Base-by-base conservation (phyloP, 64 coral and sea anemone genomes). In the Porites australiensis region DNA sequence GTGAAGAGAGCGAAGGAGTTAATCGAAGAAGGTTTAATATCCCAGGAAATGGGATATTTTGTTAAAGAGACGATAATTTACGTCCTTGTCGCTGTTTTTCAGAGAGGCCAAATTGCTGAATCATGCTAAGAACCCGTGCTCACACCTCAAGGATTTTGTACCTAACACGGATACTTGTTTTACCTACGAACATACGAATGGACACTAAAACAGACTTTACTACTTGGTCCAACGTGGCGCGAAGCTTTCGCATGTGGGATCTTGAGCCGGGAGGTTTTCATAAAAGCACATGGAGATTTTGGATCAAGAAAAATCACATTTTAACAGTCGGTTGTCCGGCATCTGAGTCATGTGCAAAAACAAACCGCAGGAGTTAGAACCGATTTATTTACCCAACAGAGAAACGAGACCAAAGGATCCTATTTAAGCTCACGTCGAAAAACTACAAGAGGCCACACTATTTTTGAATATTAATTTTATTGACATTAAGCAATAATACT, bases 251-350 rank as follows among this genome's bases (percentile, higher is more conserved):
- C 54, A 89, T 98, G 43, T 98, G 96, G 96, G 92, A 98, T 75
- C 77, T 98, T 44, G 96, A 98, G 71, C 59, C 88, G 2, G 60
- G 96, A 50, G 96, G 96, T 13, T 98, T 91, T 70, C 96, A 98
- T 72, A 98, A 94, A 74, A 94, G 96, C 63, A 82, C 90, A 69
- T 94, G 92, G 96, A 91, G 96, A 83, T 85, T 94, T n/a, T 98
- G 96, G 96, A 89, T 98, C 23, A 98, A 98, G 66, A 83, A 82
- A 82, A 98, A 94, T 69, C 96, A 98, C 18, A 59, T 98, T 83
- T 49, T 94, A 67, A 76, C 87, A 13, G 59, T 98, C 52, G 96
- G 96, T 3, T 72, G 53, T 12, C 96, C 96, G 3, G 86, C 83
- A 2, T 98, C 96, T 43, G 88, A 89, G 3, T 98, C n/a, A 98